Base-by-base conservation (phyloP, 1,140 invertebrate species). In the Bilobella aurantiaca region DNA sequence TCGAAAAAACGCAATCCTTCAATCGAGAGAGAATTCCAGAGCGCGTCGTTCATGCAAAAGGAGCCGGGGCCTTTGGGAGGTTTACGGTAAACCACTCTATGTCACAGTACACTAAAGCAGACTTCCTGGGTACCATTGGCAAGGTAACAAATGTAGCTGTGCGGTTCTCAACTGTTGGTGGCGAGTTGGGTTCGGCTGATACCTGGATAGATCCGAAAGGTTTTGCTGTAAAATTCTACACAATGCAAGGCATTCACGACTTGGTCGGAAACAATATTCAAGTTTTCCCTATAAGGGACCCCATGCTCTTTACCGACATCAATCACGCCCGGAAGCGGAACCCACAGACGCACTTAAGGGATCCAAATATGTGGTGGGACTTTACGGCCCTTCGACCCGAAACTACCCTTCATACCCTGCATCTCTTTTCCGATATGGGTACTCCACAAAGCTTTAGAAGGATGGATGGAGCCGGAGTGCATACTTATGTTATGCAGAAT, bases 1-100 rank as follows among this genome's bases (percentile, higher is more conserved):
- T 93, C 65, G 93, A 97, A 75, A 89, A 96, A 74, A 81, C 95
- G 72, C 85, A 89, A 0, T 90, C 94, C 76, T 93, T 97, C 71
- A 84, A 87, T 69, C 77, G 90, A n/a, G 94, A 99, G 77, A 82
- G 96, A 63, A 98, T 98, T 73, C 95, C 96, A 0, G 95, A 98
- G 77, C 83, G 96, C 75, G 95, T 98, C 0, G 95, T 98, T 0
- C 95, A 98, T 78, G 95, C 95, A 0, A 98, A 59, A 23, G 64
- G 58, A 30, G 64, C 64, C 80, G 83, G 83, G 64, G 84, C 84
- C 25, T 84, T 84, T 78, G 84, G 84, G 16, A 82, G 82, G 70
- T 83, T 85, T 76, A 83, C 85, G 71, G 78, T 82, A 2, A 86
- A 62, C 5, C 49, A 23, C 14, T 12, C 14, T 5, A 53, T 53